Base-by-base conservation (phyloP, 2,797 vertebrate species). In the Sebastiscus albofasciatus region DNA sequence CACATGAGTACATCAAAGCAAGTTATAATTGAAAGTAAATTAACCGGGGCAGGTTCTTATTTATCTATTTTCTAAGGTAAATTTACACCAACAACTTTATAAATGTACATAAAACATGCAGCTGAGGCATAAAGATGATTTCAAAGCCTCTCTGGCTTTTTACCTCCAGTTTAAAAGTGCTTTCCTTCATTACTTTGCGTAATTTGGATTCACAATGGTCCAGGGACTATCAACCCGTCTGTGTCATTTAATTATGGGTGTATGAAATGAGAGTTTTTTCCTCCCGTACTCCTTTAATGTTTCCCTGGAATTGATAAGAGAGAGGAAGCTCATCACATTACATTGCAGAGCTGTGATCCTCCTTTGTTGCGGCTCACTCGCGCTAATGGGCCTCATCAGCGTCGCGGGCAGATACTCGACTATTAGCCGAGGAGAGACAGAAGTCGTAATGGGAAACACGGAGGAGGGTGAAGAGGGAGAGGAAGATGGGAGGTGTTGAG, bases 171-270 rank as follows among this genome's bases (percentile, higher is more conserved):
- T 84, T 85, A 70, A 84, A 90, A 88, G 79, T 29, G 74, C 72
- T 88, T 90, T 89, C 84, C 86, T 83, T 91, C 90, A 91, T 94
- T 89, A 90, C 88, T 73, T 81, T 83, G 75, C n/a, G 79, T 90
- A 92, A 94, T 92, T 92, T 91, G 81, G 89, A 91, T 89, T 77
- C 87, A 90, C 88, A 87, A 92, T 84, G 83, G 86, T 88, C 79
- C 87, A 84, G 89, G 79, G 89, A 91, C 92, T 89, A 93, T 92
- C 94, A 96, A 94, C 92, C 55, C 82, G 93, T 92, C 93, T 93
- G 95, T 95, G 93, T 96, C 93, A 95, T 96, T 95, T 94, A 96
- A 96, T 97, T 97, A 95, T 95, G 96, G 95, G 90, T 94, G 95
- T 95, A 96, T 96, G 95, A 95, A 96, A 96, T 94, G 94, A 93